These are phyloP conservation scores for Patella vulgata DNA, from an alignment of 1,140 invertebrate species.

Conservation along the genomic window DNA sequence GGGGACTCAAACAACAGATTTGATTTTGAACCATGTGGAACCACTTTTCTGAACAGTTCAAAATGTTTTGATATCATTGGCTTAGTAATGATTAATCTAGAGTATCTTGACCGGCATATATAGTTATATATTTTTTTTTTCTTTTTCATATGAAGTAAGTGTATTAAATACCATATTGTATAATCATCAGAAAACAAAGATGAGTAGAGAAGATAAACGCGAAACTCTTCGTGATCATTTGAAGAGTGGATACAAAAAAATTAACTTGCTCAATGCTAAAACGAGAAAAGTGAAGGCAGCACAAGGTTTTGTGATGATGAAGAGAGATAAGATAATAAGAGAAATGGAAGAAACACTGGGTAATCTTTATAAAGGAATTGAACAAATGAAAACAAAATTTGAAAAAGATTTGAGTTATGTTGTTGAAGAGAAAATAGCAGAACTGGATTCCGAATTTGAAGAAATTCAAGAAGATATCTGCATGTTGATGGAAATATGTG, in stretches of 20 bases:
- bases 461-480: conserved; percentile 6
- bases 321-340: conserved; percentile 6
- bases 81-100: no score
- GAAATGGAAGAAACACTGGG: conserved; percentile 1
- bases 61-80: no score
- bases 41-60: no score
- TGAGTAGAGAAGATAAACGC: no score
- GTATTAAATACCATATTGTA: no score
- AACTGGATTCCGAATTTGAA: conserved; percentile 10
- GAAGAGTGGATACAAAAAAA: conserved; percentile 10
- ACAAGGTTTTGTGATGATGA: conserved; percentile 12
- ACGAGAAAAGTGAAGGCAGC: conserved; percentile 9
- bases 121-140: no score
- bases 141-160: no score
- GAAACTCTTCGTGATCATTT: neutral
- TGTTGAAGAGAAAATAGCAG: neutral
- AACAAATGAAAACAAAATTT: conserved; percentile 14
- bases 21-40: no score
- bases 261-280: conserved; percentile 17
- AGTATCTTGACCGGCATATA: no score
- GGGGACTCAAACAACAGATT: no score
- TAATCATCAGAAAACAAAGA: no score
- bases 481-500: conserved; percentile 17
- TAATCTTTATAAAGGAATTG: neutral
- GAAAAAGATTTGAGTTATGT: conserved; percentile 6